Percentiles rank a stretch among this genome's conserved stretches.
Evolutionary conservation across 2,113 vertebrate genomes (phyloP).

Genomic region (Rattus norvegicus): GRCr8 NC_086020.1:55384501-55385000

Average conservation of each 20-base stretch:
- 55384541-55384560: background rate
- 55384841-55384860: background rate
- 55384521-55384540: background rate
- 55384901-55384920: too few species aligned
- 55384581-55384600: conserved; percentile 26
- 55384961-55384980: background rate
- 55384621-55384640: background rate
- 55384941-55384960: background rate
- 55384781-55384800: background rate
- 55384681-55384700: background rate
- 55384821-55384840: background rate
- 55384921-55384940: background rate
- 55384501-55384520: background rate
- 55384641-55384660: conserved; percentile 19
- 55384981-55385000: background rate
- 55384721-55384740: background rate
- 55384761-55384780: background rate
- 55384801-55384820: background rate
- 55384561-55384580: background rate
- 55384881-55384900: background rate
- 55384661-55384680: background rate
- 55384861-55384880: background rate
- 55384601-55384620: background rate
- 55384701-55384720: background rate
- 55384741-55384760: background rate